These are phyloP conservation scores for Pachliopta kotzebuea DNA, from an alignment of 2,888 invertebrate genomes.

Conservation along the genomic window DNA sequence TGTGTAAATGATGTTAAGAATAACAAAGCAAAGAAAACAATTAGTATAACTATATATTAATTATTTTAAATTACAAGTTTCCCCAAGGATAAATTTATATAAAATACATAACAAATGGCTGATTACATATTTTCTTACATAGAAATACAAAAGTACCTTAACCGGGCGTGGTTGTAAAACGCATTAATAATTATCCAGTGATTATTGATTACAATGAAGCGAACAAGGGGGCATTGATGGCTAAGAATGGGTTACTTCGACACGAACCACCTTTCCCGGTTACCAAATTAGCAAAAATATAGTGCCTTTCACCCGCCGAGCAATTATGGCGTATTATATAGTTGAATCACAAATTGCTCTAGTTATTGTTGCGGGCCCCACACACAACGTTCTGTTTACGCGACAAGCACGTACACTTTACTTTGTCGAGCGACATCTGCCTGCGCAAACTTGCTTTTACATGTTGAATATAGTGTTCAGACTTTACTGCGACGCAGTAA, in stretches of 20 bases:
- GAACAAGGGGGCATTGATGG: slow-evolving; percentile 32
- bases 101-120: slow-evolving; percentile 18
- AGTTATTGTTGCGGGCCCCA: slow-evolving; percentile 76
- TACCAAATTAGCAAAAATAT: slow-evolving; percentile 50
- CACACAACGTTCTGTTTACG: slow-evolving; percentile 73
- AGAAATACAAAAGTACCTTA: slow-evolving; percentile 16
- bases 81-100: neutral
- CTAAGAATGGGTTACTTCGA: slow-evolving; percentile 40
- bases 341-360: slow-evolving; percentile 74
- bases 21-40: too few species aligned
- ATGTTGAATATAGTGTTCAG: neutral
- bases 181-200: slow-evolving; percentile 28
- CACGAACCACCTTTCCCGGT: slow-evolving; percentile 41
- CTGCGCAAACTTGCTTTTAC: slow-evolving; percentile 29
- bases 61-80: neutral
- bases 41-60: too few species aligned
- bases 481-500: slow-evolving; percentile 41
- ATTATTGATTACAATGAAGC: slow-evolving; percentile 37
- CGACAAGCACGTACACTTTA: slow-evolving; percentile 73
- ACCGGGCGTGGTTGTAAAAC: slow-evolving; percentile 25
- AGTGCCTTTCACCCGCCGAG: slow-evolving; percentile 44
- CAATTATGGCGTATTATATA: slow-evolving; percentile 65
- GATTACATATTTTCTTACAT: slow-evolving; percentile 11
- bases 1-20: too few species aligned
- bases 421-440: slow-evolving; percentile 76